Evolutionary conservation across 1,140 invertebrate genomes (phyloP).

Genomic region (Delia radicum): DNA sequence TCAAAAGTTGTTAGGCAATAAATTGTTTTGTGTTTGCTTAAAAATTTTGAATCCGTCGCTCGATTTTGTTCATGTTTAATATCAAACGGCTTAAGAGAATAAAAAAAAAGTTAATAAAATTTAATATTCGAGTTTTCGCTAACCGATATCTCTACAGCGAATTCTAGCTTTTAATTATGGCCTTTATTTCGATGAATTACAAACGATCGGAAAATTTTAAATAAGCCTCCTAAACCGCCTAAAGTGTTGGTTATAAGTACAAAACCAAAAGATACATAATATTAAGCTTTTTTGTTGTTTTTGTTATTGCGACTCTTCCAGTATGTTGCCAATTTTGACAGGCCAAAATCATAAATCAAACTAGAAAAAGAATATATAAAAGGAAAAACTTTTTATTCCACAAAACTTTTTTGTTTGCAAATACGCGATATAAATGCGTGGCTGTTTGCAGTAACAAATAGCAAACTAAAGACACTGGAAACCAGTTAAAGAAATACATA

Average conservation of each 20-base stretch:
- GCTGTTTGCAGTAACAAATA: not conserved
- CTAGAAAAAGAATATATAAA: not conserved
- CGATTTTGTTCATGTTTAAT: too few species aligned
- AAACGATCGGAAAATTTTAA: not conserved
- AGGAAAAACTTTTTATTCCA: not conserved
- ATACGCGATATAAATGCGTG: not conserved
- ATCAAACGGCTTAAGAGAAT: too few species aligned
- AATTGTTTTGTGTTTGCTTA: too few species aligned
- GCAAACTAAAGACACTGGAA: not conserved
- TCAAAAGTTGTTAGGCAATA: too few species aligned
- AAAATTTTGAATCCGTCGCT: too few species aligned
- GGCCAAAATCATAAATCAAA: slow-evolving; percentile 22
- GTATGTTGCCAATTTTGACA: slow-evolving; percentile 16
- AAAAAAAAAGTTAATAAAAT: too few species aligned
- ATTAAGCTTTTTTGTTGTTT: not conserved
- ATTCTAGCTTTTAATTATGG: too few species aligned
- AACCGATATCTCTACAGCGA: too few species aligned
- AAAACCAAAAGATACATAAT: slow-evolving; percentile 4
- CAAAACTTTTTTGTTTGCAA: not conserved
- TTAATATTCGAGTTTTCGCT: too few species aligned
- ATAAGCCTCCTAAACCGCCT: too few species aligned
- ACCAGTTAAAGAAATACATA: not conserved
- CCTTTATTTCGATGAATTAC: too few species aligned
- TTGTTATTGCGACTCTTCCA: not conserved
- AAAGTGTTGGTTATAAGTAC: too few species aligned